Evolutionary conservation across 2,888 invertebrate species (phyloP).

Genomic region (Choreutis nemorana): DNA sequence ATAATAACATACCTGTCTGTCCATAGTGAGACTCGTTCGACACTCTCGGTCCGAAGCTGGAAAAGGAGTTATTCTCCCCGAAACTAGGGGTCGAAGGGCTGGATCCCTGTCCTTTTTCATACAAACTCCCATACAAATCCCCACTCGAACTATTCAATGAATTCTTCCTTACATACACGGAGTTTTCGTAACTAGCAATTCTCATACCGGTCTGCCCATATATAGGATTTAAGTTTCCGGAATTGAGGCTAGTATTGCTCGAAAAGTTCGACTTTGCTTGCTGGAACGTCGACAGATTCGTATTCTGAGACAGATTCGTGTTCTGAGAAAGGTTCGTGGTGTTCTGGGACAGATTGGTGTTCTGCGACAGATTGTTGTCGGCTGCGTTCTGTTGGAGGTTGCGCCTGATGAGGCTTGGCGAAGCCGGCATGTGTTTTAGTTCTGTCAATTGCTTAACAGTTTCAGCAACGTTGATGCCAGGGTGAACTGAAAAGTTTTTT

Average conservation of each 20-base stretch:
- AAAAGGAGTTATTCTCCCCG: slow-evolving; percentile 44
- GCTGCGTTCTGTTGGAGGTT: slow-evolving; percentile 37
- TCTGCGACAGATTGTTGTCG: slow-evolving; percentile 21
- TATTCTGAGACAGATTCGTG: slow-evolving; percentile 13
- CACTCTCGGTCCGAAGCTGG: slow-evolving; percentile 48
- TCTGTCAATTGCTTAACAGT: slow-evolving; percentile 87
- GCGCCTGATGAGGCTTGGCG: slow-evolving; percentile 77
- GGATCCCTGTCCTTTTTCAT: slow-evolving; percentile 34
- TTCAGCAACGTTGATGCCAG: slow-evolving; percentile 78
- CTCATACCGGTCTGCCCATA: slow-evolving; percentile 55
- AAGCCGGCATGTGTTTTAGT: slow-evolving; percentile 85
- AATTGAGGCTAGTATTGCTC: slow-evolving; percentile 39
- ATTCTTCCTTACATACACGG: slow-evolving; percentile 53
- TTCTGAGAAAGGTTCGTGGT: slow-evolving; percentile 17
- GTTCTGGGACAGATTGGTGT: slow-evolving; percentile 13
- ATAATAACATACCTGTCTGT: slow-evolving; percentile 36
- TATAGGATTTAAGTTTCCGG: slow-evolving; percentile 54
- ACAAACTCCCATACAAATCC: slow-evolving; percentile 36
- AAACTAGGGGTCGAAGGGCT: slow-evolving; percentile 50
- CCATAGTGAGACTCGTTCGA: slow-evolving; percentile 49
- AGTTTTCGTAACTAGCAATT: slow-evolving; percentile 42
- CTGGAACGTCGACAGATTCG: slow-evolving; percentile 40
- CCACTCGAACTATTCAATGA: slow-evolving; percentile 42
- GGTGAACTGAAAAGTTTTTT: slow-evolving; percentile 28
- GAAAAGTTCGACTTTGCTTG: slow-evolving; percentile 48